phyloP scores from a whole-genome alignment of 1,140 invertebrate genomes.

The Dendrolimus punctatus region DNA sequence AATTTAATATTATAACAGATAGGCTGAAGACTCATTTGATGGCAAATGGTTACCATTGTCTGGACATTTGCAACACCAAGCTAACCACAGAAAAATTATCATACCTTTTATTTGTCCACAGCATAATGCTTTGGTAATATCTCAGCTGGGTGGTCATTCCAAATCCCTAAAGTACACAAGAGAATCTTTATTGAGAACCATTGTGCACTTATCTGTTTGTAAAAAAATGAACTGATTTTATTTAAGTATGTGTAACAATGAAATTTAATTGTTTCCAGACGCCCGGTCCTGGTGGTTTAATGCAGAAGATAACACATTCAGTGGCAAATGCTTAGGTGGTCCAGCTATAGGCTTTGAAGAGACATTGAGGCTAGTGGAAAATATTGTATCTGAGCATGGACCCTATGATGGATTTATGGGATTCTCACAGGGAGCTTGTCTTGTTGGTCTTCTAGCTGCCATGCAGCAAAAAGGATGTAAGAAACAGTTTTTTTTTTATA shows the following conservation, averaged over 20 bases:
- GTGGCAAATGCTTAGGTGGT: conserved; percentile 82
- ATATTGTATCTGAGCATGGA: conserved; percentile 80
- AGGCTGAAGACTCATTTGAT: too few relatives aligned
- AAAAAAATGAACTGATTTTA: too few relatives aligned
- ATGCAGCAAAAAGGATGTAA: conserved; percentile 82
- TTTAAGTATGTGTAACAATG: not conserved
- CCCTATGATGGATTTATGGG: conserved; percentile 92
- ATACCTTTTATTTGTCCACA: too few relatives aligned
- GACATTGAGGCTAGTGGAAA: conserved; percentile 79
- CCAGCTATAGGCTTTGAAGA: conserved; percentile 87
- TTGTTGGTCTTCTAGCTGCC: conserved; percentile 84
- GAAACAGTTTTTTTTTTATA: conserved; percentile 19
- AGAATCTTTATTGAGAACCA: too few relatives aligned
- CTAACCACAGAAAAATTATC: too few relatives aligned
- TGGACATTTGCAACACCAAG: too few relatives aligned
- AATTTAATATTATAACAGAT: too few relatives aligned
- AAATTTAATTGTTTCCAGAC: conserved; percentile 30
- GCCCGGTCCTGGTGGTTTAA: conserved; percentile 93
- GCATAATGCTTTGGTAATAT: too few relatives aligned
- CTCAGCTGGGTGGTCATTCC: too few relatives aligned
- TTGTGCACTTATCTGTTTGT: too few relatives aligned
- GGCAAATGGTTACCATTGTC: too few relatives aligned
- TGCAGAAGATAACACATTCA: conserved; percentile 83
- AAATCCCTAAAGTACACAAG: too few relatives aligned
- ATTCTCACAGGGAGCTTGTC: conserved; percentile 91